phyloP scores from a whole-genome alignment of 2,888 invertebrate species.

The Meandrusa payeni region DNA sequence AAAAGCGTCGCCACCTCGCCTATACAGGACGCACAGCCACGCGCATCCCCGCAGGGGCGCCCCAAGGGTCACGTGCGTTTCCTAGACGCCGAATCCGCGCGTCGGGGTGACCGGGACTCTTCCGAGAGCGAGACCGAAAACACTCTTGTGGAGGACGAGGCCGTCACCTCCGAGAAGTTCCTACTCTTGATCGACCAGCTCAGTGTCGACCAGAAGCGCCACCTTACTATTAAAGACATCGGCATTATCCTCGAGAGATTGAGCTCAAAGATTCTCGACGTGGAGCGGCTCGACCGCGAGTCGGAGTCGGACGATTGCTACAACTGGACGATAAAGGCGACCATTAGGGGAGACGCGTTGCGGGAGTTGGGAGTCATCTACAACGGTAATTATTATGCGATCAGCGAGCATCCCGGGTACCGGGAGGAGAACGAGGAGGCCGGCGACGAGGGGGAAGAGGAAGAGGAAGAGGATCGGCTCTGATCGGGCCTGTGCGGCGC shows the following conservation, averaged over 20 bases:
- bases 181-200: constrained; percentile 95
- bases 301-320: constrained; percentile 96
- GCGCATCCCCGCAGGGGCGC: constrained; percentile 85
- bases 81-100: constrained; percentile 86
- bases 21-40: constrained; percentile 89
- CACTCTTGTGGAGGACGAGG: constrained; percentile 95
- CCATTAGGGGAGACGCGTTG: constrained; percentile 94
- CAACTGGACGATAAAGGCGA: constrained; percentile 98
- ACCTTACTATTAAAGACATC: constrained; percentile 96
- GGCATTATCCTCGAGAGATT: constrained; percentile 96
- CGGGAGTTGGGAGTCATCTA: constrained; percentile 96
- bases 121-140: constrained; percentile 97
- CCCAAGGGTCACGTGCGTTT: constrained; percentile 91
- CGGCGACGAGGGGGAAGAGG: constrained; percentile 91
- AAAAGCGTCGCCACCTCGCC: constrained; percentile 96
- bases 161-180: constrained; percentile 94
- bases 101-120: constrained; percentile 88
- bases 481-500: constrained; percentile 81
- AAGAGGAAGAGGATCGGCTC: constrained; percentile 87
- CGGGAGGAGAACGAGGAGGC: constrained; percentile 94
- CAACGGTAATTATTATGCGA: constrained; percentile 97
- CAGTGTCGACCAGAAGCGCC: constrained; percentile 94
- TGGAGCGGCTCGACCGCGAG: constrained; percentile 94
- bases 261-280: constrained; percentile 95
- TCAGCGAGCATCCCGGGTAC: constrained; percentile 96